Percentiles rank a stretch among this genome's conserved stretches.
Evolutionary conservation across 2,113 vertebrate species (phyloP).

Genomic region (Pogona vitticeps): DNA sequence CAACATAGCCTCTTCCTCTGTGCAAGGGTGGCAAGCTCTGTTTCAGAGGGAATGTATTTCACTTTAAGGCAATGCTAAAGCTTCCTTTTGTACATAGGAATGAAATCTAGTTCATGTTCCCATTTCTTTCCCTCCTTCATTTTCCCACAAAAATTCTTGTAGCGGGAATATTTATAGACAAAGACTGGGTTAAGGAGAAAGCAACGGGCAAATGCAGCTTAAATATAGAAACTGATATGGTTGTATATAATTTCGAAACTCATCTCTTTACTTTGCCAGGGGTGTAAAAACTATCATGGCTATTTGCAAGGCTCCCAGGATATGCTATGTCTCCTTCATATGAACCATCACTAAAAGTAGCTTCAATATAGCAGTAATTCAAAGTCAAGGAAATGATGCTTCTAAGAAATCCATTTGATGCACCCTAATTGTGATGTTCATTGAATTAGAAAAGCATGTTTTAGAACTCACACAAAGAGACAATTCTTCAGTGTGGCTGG

Average conservation of each 20-base stretch:
- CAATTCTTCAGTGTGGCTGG: not conserved
- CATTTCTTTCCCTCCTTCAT: constrained; percentile 42
- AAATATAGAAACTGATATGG: constrained; percentile 20
- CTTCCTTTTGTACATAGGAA: constrained; percentile 41
- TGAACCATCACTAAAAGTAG: not conserved
- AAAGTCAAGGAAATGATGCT: not conserved
- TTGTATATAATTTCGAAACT: not conserved
- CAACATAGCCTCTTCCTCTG: not conserved
- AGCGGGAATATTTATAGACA: constrained; percentile 41
- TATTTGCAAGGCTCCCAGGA: not conserved
- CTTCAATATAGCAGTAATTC: not conserved
- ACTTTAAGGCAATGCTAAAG: constrained; percentile 40
- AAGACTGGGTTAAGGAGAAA: constrained; percentile 21
- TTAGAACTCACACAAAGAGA: not conserved
- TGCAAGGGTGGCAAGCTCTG: constrained; percentile 23
- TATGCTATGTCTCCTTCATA: not conserved
- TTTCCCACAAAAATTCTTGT: constrained; percentile 40
- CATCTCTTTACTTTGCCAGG: not conserved
- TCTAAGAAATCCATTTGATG: not conserved
- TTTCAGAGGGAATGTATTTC: constrained; percentile 19
- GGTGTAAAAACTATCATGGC: not conserved
- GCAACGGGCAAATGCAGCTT: constrained; percentile 17
- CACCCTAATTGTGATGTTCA: not conserved
- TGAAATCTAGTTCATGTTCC: constrained; percentile 43
- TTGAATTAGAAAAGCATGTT: not conserved